Percentiles rank a stretch among this genome's conserved stretches.
Conservation (phyloP, 2,113 vertebrate genomes). For the Lepus europaeus region DNA sequence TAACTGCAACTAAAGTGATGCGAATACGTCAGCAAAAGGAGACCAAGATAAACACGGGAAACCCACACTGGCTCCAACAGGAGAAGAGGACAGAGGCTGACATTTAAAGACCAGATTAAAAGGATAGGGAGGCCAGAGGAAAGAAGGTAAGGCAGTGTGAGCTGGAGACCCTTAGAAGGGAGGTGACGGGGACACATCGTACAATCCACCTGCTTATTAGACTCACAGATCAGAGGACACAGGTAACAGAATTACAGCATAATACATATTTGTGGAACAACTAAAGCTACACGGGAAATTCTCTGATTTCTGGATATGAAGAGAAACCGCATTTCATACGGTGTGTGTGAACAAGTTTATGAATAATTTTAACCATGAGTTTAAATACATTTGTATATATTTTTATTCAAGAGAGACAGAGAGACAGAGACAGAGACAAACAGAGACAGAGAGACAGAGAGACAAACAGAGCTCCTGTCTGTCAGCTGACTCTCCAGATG, state of each 20-base stretch:
- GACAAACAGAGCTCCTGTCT: too few species aligned
- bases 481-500: too few species aligned
- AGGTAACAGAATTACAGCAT: background rate
- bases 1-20: slow-evolving; percentile 74
- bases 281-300: background rate
- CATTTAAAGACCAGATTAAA: slow-evolving; percentile 80
- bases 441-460: too few species aligned
- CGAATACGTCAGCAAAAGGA: slow-evolving; percentile 76
- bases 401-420: too few species aligned
- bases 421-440: too few species aligned
- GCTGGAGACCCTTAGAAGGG: background rate
- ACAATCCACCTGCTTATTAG: background rate
- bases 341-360: background rate
- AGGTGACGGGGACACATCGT: background rate
- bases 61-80: slow-evolving; percentile 57
- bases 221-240: background rate
- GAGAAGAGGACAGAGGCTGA: slow-evolving; percentile 71
- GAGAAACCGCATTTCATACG: background rate
- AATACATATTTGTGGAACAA: background rate
- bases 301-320: slow-evolving; percentile 32
- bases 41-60: slow-evolving; percentile 75
- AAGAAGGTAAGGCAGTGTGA: slow-evolving; percentile 40
- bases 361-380: background rate
- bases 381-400: background rate
- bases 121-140: slow-evolving; percentile 53